These are phyloP conservation scores for Enteromius radiatus DNA, from an alignment of 2,797 vertebrate species.

Conservation along the genomic window DNA sequence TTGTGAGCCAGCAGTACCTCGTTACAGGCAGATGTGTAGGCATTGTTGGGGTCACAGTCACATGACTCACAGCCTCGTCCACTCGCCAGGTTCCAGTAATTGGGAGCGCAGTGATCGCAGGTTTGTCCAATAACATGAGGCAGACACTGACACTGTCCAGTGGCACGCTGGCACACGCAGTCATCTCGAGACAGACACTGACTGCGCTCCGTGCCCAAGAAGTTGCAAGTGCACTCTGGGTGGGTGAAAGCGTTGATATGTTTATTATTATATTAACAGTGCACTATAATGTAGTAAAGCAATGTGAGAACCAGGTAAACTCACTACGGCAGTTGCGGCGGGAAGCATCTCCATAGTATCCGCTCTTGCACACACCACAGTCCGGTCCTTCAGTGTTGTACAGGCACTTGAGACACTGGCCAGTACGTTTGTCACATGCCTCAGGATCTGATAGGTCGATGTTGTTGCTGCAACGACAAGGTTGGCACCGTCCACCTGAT, in stretches of 20 bases:
- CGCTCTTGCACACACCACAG: constrained; percentile 85
- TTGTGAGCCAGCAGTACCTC: constrained; percentile 78
- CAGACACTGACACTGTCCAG: constrained; percentile 92
- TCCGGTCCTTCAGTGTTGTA: constrained; percentile 89
- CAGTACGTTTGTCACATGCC: constrained; percentile 85
- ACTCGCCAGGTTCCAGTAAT: constrained; percentile 92
- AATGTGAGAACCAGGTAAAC: constrained; percentile 60
- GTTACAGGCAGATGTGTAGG: constrained; percentile 86
- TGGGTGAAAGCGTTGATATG: constrained; percentile 27
- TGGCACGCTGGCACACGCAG: constrained; percentile 86
- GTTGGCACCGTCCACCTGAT: constrained; percentile 85
- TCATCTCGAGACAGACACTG: constrained; percentile 84
- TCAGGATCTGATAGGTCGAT: constrained; percentile 85
- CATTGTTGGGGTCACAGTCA: constrained; percentile 85
- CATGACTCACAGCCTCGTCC: constrained; percentile 88
- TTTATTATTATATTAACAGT: neutral
- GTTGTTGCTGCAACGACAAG: constrained; percentile 91
- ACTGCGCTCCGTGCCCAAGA: constrained; percentile 84
- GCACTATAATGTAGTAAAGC: neutral
- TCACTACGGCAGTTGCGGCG: constrained; percentile 91
- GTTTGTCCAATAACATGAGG: constrained; percentile 86
- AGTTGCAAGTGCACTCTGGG: constrained; percentile 91
- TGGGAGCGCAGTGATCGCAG: constrained; percentile 90
- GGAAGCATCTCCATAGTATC: constrained; percentile 89
- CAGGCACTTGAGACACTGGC: constrained; percentile 89